Base-by-base conservation (phyloP, 1,140 invertebrate genomes). In the Diabrotica undecimpunctata region DNA sequence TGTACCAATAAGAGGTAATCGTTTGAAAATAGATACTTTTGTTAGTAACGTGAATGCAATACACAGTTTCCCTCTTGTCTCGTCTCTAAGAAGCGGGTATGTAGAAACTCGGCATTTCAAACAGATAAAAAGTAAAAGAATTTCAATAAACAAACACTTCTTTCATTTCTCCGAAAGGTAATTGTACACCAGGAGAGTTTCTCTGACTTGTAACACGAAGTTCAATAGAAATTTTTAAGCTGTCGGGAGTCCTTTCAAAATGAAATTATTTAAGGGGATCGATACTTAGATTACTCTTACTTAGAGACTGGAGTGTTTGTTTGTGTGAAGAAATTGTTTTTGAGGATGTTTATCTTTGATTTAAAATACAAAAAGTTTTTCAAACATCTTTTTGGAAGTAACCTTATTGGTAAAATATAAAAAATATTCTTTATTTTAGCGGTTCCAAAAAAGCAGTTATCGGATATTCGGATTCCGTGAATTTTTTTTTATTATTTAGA, bases 11-110 rank as follows among this genome's bases (percentile, higher is more conserved):
- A 37, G 55, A 57, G 55, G 55, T 57, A 57, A 57, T 57, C 55
- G 55, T 57, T 57, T 57, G 55, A 57, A 57, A 57, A 57, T 57
- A 57, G 55, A 57, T 57, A 57, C 55, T 57, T 57, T 57, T 57
- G 55, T 57, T 57, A 57, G 25, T 37, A 8, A n/a, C 8, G n/a
- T 8, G n/a, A 57, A 57, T 57, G 8, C 55, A 37, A 57, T 57
- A 57, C 36, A 57, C 55, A 57, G 25, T 37, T 36, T 37, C 36
- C 36, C 55, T 38, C 36, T 57, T 36, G 25, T n/a, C 3, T n/a
- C n/a, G 3, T 4, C 3, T 10, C n/a, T n/a, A 10, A 10, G 41
- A 46, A 46, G 41, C 41, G 41, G 41, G 41, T 11, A 38, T 12
- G 36, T 41, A 25, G 35, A 7, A 37, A 57, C 10, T 57, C 25